phyloP scores from a whole-genome alignment of 2,113 vertebrate genomes.

The Hyperoodon ampullatus region DNA sequence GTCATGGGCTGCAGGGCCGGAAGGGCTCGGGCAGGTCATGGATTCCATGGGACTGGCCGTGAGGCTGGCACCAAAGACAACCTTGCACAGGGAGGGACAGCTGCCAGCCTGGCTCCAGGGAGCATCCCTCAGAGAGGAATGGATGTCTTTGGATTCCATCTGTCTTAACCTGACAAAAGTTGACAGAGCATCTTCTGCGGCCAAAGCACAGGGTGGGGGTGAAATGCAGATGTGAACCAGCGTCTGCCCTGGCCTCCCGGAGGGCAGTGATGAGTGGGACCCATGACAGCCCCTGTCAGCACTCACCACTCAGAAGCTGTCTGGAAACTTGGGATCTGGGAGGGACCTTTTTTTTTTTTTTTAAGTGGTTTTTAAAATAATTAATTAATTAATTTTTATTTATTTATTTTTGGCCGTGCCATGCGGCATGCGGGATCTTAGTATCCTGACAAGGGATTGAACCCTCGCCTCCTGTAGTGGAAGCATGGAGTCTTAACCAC shows the following conservation, averaged over 20 bases:
- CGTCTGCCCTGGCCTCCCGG: not conserved
- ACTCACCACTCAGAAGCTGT: not conserved
- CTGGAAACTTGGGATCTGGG: not conserved
- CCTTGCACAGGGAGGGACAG: not conserved
- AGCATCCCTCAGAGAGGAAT: not conserved
- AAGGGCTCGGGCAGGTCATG: constrained; percentile 68
- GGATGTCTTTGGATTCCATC: constrained; percentile 13
- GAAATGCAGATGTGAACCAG: not conserved
- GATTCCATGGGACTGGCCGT: not conserved
- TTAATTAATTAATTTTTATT: too few species aligned
- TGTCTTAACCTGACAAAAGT: not conserved
- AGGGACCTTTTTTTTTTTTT: not conserved
- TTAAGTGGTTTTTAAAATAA: too few species aligned
- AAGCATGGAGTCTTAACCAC: too few species aligned
- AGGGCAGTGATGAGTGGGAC: not conserved
- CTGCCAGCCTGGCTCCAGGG: not conserved
- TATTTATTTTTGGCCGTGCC: too few species aligned
- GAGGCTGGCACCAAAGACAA: not conserved
- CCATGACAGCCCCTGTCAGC: not conserved
- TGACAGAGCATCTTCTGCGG: not conserved
- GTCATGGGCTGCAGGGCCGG: constrained; percentile 50
- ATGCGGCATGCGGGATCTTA: too few species aligned
- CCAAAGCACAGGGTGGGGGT: not conserved
- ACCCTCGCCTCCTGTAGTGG: accelerated
- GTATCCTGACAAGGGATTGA: too few species aligned